Conservation (phyloP, 2,888 invertebrate genomes). For the Megaustenia siamemsis region DNA sequence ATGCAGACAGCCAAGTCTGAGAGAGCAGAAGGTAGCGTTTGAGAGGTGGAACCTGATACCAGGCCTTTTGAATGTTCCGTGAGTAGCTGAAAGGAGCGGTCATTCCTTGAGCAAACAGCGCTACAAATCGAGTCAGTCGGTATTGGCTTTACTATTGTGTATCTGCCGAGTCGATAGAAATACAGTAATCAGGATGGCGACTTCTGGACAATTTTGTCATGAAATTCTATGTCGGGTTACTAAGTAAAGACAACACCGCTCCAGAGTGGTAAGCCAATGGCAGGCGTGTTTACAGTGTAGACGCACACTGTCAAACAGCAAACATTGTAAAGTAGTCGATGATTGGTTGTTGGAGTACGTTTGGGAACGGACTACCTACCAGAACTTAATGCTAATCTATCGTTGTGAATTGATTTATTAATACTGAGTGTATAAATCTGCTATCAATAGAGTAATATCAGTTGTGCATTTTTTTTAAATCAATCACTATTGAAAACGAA, state of each 20-base stretch:
- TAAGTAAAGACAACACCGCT: constrained; percentile 40
- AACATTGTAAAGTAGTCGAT: constrained; percentile 42
- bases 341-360: constrained; percentile 39
- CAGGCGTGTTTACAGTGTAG: constrained; percentile 33
- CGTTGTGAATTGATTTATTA: too few relatives aligned
- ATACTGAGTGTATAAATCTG: too few relatives aligned
- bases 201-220: constrained; percentile 23
- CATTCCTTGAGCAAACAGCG: constrained; percentile 27
- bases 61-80: background rate
- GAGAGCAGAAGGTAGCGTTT: background rate
- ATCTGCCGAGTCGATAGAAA: constrained; percentile 18
- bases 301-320: constrained; percentile 29
- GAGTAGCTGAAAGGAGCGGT: constrained; percentile 17
- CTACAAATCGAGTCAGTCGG: constrained; percentile 39
- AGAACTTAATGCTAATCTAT: constrained; percentile 23
- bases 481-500: too few relatives aligned
- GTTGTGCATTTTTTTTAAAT: too few relatives aligned
- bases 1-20: background rate
- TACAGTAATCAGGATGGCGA: constrained; percentile 27
- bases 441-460: too few relatives aligned
- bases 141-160: constrained; percentile 45
- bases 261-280: background rate
- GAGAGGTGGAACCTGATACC: background rate
- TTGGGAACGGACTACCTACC: background rate
- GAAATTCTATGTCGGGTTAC: constrained; percentile 26